Evolutionary conservation across 2,888 invertebrate genomes (phyloP), one percentile per base, ranked within the genome.

Genomic region (Napeogenes inachia): DNA sequence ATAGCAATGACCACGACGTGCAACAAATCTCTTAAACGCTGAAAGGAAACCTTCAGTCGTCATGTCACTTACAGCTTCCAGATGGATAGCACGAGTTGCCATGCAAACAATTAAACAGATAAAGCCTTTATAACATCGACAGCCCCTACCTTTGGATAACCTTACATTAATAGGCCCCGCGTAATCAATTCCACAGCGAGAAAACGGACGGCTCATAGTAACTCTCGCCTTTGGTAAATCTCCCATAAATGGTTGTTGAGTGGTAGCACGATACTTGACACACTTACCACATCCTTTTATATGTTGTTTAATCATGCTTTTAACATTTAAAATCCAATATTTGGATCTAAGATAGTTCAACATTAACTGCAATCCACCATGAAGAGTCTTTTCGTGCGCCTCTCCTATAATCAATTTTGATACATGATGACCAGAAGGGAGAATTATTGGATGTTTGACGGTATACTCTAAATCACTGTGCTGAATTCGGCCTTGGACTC

Each of bases 311-410:
- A 60, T 62, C 21, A 46, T 47, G 2, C 60, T 45, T 33, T 55
- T 68, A 0, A 47, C 63, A 8, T 62, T 35, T 30, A 73, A 3
- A 2, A 75, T 73, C 69, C 70, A 73, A 33, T 65, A 74, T 56
- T 63, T 68, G 0, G 63, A 46, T 32, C 70, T 56, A 5, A 75
- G 10, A 42, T 62, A 71, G 56, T 65, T 70, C 0, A 72, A 13
- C 60, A 68, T 71, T 1, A 71, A 4, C n/a, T 69, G 70, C 4
- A 68, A 66, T 6, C 72, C 73, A 5, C 74, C 74, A 61, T 75
- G 75, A 4, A 74, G 33, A 45, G 70, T 68, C 33, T 60, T 61
- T 0, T 30, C 0, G 45, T 72, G 70, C 0, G 70, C 69, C 54
- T 72, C 63, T 0, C 13, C 3, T 30, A 74, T 38, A 46, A 71